phyloP scores from a whole-genome alignment of 2,888 invertebrate species.

The Anorthoa munda region DNA sequence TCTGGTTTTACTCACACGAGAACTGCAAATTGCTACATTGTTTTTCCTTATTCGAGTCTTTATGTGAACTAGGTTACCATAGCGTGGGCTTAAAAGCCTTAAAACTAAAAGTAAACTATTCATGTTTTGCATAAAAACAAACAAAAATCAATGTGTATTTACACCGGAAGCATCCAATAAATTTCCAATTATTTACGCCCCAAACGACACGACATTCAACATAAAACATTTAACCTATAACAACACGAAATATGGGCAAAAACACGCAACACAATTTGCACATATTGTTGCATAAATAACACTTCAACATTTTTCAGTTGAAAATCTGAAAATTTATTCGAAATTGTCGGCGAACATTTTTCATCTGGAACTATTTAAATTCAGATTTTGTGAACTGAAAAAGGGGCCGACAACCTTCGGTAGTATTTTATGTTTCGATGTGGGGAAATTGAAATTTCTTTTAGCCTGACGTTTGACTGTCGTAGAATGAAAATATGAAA shows the following conservation, averaged over 20 bases:
- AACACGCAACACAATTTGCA: slow-evolving; percentile 33
- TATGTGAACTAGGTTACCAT: neutral
- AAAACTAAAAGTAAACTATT: slow-evolving; percentile 10
- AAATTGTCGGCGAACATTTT: slow-evolving; percentile 54
- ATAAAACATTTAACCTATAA: slow-evolving; percentile 29
- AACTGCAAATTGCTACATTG: neutral
- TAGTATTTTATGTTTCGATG: slow-evolving; percentile 43
- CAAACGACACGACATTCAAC: slow-evolving; percentile 5
- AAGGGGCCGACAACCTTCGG: slow-evolving; percentile 27
- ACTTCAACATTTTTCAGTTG: slow-evolving; percentile 47
- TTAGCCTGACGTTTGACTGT: slow-evolving; percentile 13
- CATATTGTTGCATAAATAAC: slow-evolving; percentile 53
- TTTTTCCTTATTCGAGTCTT: neutral
- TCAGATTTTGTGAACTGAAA: slow-evolving; percentile 47
- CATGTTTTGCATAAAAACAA: neutral
- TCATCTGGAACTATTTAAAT: slow-evolving; percentile 57
- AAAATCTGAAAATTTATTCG: slow-evolving; percentile 51
- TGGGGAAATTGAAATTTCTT: slow-evolving; percentile 49
- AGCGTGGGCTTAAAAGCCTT: neutral
- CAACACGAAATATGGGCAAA: slow-evolving; percentile 31
- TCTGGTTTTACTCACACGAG: slow-evolving; percentile 13
- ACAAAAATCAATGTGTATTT: neutral
- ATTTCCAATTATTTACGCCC: slow-evolving; percentile 10
- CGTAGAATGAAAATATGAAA: slow-evolving; percentile 9
- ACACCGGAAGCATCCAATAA: slow-evolving; percentile 19